Evolutionary conservation across 1,140 invertebrate species (phyloP).

Genomic region (Bombus cullumanus): DNA sequence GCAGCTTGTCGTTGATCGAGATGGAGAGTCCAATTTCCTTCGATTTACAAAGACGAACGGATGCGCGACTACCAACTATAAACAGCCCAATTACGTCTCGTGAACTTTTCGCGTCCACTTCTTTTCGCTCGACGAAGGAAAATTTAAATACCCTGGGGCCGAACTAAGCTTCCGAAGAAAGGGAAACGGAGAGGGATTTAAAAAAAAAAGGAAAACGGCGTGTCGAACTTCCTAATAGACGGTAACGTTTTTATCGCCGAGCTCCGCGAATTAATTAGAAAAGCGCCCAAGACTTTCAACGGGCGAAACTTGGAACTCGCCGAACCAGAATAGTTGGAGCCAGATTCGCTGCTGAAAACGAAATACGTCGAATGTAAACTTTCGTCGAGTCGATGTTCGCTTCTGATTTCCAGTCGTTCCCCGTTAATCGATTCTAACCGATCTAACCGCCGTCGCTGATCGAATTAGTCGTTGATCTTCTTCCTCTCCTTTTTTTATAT

Average conservation of each 20-base stretch:
- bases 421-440: neutral
- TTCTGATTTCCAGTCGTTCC: neutral
- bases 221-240: neutral
- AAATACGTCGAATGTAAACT: neutral
- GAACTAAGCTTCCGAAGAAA: neutral
- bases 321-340: neutral
- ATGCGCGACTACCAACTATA: neutral
- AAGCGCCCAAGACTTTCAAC: neutral
- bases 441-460: neutral
- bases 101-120: neutral
- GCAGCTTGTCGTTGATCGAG: neutral
- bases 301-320: neutral
- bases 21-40: neutral
- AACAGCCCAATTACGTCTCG: neutral
- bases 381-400: neutral
- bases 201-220: neutral
- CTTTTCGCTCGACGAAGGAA: neutral
- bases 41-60: too few species aligned
- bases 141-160: neutral
- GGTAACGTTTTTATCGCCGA: neutral
- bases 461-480: neutral
- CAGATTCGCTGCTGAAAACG: neutral
- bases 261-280: neutral
- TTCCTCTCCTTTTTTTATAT: neutral
- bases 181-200: neutral